phyloP scores from a whole-genome alignment of 2,113 vertebrate species.

The Etheostoma spectabile region DNA sequence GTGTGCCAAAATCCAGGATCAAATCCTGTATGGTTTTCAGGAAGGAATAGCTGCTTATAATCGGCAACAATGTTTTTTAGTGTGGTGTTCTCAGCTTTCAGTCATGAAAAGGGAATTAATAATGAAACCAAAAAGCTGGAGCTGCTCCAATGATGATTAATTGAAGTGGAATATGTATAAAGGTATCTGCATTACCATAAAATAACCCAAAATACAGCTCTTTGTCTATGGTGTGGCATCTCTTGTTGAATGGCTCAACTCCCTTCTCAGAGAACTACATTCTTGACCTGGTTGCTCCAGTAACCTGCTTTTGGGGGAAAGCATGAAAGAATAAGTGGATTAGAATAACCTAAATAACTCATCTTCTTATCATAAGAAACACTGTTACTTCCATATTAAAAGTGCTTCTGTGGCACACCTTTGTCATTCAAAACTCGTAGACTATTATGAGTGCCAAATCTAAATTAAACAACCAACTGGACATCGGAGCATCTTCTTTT shows the following conservation, averaged over 20 bases:
- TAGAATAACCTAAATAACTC: conserved; percentile 3
- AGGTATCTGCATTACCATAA: background rate
- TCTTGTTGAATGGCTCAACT: conserved; percentile 35
- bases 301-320: conserved; percentile 54
- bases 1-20: background rate
- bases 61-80: background rate
- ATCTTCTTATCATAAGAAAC: conserved; percentile 13
- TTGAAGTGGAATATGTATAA: background rate
- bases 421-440: too few species aligned
- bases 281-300: conserved; percentile 44
- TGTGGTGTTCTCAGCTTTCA: background rate
- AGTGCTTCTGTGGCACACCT: background rate
- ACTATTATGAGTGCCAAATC: background rate
- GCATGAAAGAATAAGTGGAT: conserved; percentile 43
- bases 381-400: background rate
- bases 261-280: conserved; percentile 21
- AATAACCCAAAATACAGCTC: background rate
- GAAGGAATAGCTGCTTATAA: background rate
- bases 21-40: background rate
- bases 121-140: background rate
- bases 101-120: background rate
- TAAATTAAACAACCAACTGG: conserved; percentile 10
- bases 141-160: background rate
- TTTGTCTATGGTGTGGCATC: background rate
- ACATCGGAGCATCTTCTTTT: background rate